Conservation (phyloP, 2,797 vertebrate species). For the Darevskia mixta region DNA sequence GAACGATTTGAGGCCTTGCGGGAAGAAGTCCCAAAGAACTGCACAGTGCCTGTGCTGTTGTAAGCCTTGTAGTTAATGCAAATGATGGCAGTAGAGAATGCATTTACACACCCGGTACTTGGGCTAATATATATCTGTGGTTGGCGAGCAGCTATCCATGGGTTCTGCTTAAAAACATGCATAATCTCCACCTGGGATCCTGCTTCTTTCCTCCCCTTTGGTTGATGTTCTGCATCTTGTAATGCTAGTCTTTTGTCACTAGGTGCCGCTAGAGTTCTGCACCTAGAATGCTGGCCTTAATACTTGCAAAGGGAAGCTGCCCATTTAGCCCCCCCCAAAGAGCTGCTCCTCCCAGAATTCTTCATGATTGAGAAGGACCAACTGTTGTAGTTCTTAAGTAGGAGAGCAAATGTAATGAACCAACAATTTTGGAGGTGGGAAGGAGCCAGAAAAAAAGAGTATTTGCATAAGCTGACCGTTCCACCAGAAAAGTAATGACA, state of each 20-base stretch:
- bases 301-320: not conserved
- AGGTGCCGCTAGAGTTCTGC: not conserved
- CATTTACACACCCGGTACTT: not conserved
- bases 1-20: not conserved
- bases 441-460: not conserved
- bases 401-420: not conserved
- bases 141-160: not conserved
- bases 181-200: not conserved
- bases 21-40: not conserved
- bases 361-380: not conserved
- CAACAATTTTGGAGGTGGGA: not conserved
- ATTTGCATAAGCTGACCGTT: not conserved
- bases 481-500: not conserved
- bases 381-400: not conserved
- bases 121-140: not conserved
- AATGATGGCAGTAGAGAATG: not conserved
- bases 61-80: not conserved
- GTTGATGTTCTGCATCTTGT: not conserved
- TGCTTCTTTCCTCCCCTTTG: not conserved
- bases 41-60: not conserved
- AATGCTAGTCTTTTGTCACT: not conserved
- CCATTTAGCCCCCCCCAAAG: not conserved
- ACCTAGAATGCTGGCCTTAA: not conserved
- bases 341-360: not conserved
- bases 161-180: not conserved